phyloP scores from a whole-genome alignment of 2,888 invertebrate species.

The Psylliodes chrysocephalus region DNA sequence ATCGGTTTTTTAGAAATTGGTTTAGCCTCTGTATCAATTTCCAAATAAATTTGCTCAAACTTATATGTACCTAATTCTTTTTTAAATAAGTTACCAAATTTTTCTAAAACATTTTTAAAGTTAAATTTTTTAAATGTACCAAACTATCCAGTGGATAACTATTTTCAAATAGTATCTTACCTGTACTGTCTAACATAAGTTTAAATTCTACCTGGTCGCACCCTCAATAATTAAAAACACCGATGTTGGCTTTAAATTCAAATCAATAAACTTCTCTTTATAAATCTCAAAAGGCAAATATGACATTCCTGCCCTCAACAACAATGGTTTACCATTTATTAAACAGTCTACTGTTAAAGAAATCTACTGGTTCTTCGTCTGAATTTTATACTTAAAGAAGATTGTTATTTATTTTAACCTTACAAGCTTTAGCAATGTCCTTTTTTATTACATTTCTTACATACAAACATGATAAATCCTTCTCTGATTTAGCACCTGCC shows the following conservation, averaged over 20 bases:
- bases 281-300: slow-evolving; percentile 11
- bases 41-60: slow-evolving; percentile 18
- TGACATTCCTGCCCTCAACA: slow-evolving; percentile 19
- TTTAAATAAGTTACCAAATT: slow-evolving; percentile 15
- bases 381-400: neutral
- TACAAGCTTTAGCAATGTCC: slow-evolving; percentile 15
- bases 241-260: neutral
- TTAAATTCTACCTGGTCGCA: too few species aligned
- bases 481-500: neutral
- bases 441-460: slow-evolving; percentile 20
- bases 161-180: too few species aligned
- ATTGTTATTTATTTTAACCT: slow-evolving; percentile 11
- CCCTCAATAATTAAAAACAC: neutral
- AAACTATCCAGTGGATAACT: neutral
- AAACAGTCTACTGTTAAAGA: neutral
- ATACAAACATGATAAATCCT: slow-evolving; percentile 19
- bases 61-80: slow-evolving; percentile 21
- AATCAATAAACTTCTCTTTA: neutral
- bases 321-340: slow-evolving; percentile 1
- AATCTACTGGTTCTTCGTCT: neutral
- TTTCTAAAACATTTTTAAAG: slow-evolving; percentile 1
- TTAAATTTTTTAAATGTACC: neutral
- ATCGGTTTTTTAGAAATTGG: slow-evolving; percentile 24
- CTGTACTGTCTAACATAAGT: too few species aligned
- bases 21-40: slow-evolving; percentile 12